Percentiles rank a stretch among this genome's conserved stretches.
Conservation (phyloP, 2,113 vertebrate species). For the Oncorhynchus masou region DNA sequence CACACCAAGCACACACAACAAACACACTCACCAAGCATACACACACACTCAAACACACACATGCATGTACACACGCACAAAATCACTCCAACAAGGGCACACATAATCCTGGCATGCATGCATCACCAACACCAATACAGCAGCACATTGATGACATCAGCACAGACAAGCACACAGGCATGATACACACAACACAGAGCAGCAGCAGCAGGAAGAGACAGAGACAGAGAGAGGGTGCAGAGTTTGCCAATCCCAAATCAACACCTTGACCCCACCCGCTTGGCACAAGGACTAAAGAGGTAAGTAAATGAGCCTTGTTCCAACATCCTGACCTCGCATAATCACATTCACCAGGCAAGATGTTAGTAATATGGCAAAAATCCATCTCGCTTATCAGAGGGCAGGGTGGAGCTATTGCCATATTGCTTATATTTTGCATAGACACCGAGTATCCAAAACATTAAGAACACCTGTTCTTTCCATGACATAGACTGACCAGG, state of each 20-base stretch:
- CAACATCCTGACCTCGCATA: no score
- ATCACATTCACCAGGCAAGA: background rate
- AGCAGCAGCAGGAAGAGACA: constrained; percentile 37
- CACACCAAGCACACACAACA: background rate
- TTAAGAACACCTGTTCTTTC: no score
- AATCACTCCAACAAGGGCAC: constrained; percentile 14
- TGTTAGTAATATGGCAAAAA: background rate
- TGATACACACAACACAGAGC: constrained; percentile 22
- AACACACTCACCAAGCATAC: constrained; percentile 20
- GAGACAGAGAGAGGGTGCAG: background rate
- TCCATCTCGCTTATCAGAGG: background rate
- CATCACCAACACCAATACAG: constrained; percentile 40
- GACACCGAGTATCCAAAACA: no score
- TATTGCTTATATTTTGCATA: no score
- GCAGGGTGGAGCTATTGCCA: background rate
- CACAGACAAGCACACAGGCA: constrained; percentile 44
- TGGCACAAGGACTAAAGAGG: no score
- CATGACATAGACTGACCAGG: no score
- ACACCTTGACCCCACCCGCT: background rate
- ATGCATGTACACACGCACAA: background rate
- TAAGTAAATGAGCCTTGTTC: no score
- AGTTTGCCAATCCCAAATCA: constrained; percentile 36
- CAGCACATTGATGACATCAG: constrained; percentile 6
- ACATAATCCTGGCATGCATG: constrained; percentile 1
- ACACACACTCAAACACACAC: constrained; percentile 16